Evolutionary conservation across 2,888 invertebrate genomes (phyloP), one percentile per base, ranked within the genome.

Genomic region (Drosophila incognita): DNA sequence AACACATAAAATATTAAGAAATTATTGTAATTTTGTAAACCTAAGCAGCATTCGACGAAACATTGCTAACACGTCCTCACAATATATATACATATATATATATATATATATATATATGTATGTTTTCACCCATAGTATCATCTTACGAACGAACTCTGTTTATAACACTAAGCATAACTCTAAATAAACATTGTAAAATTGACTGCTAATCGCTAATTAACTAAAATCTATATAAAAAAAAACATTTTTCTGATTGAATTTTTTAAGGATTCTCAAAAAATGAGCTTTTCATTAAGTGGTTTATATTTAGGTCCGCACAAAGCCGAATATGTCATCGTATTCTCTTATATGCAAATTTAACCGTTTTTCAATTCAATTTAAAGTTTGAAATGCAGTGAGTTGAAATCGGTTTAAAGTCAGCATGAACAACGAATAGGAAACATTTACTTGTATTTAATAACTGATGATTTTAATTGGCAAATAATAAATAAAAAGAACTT

Each of bases 111-210:
- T 21, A 21, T 13, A 11, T 40, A n/a, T 65, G 35, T 76, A 52
- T 76, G 65, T 66, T 70, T 80, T 76, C 66, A 60, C 24, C 40
- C 69, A 4, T 15, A 79, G 49, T 46, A 80, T 49, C 65, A 68
- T 67, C 56, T 52, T 62, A 27, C 57, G 48, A 42, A 33, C n/a
- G 27, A 65, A 65, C 56, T 74, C 57, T 79, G 64, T 71, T 71
- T 71, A 56, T 79, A 76, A 29, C 56, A 62, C 31, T 80, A 80
- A 66, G 76, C 49, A 40, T 80, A 70, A 65, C 24, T 76, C 38
- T 70, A 57, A 77, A 76, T 80, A 65, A 80, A 76, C 15, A 78
- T 59, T 78, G 66, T 65, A 65, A 60, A 77, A 38, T 58, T 56
- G 18, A 56, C 36, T 56, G 21, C 24, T 18, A 24, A 54, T 21